Conservation (phyloP, 2,113 vertebrate genomes). For the Ascaphus truei region DNA sequence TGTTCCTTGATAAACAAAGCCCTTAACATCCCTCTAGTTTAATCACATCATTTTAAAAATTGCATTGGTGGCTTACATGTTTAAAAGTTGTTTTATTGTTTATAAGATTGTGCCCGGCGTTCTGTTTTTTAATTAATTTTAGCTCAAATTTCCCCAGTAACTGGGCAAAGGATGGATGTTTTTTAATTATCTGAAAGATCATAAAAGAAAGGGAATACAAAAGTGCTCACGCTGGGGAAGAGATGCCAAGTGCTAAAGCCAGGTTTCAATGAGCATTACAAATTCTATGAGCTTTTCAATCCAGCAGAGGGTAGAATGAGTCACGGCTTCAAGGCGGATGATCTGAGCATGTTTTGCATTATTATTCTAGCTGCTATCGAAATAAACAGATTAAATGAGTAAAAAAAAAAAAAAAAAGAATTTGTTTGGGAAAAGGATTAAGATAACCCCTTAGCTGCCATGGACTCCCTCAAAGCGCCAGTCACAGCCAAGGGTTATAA, state of each 20-base stretch:
- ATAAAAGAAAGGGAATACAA: slow-evolving; percentile 29
- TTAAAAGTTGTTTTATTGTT: slow-evolving; percentile 34
- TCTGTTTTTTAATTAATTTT: slow-evolving; percentile 27
- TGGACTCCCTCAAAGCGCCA: too few species aligned
- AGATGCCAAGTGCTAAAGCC: slow-evolving; percentile 19
- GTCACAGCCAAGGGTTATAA: too few species aligned
- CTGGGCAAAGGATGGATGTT: slow-evolving; percentile 33
- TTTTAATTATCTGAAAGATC: slow-evolving; percentile 33
- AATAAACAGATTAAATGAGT: slow-evolving; percentile 20
- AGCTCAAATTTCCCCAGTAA: slow-evolving; percentile 27
- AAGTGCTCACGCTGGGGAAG: slow-evolving; percentile 13
- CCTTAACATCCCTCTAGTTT: slow-evolving; percentile 2
- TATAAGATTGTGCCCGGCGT: slow-evolving; percentile 13
- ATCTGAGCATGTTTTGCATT: slow-evolving; percentile 21
- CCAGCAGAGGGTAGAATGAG: slow-evolving; percentile 34
- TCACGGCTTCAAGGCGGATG: slow-evolving; percentile 24
- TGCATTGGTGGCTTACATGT: slow-evolving; percentile 6
- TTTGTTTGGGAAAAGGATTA: too few species aligned
- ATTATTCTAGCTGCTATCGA: slow-evolving; percentile 12
- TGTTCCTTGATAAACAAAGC: not conserved
- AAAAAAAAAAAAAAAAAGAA: too few species aligned
- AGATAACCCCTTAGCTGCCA: too few species aligned
- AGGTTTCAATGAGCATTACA: slow-evolving; percentile 23
- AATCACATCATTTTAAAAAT: slow-evolving; percentile 9
- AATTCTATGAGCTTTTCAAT: slow-evolving; percentile 30